These are phyloP conservation scores for Cyphomyrus discorhynchus DNA, from an alignment of 2,113 vertebrate species.

Conservation along the genomic window DNA sequence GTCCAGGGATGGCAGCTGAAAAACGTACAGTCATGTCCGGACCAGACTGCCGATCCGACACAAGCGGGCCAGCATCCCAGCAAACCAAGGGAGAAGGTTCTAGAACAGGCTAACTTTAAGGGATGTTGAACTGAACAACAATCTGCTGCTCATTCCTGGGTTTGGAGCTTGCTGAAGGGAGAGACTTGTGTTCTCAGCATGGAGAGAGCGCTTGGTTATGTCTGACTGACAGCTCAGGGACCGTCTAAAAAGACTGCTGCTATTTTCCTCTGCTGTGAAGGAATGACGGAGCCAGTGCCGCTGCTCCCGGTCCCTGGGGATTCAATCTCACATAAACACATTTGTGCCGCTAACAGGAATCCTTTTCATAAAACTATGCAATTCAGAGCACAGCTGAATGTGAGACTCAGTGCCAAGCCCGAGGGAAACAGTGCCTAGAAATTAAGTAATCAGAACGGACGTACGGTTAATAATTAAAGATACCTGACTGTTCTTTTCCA, in stretches of 20 bases:
- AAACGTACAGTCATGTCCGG: neutral
- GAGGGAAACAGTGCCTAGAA: neutral
- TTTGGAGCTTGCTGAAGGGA: neutral
- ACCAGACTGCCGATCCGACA: neutral
- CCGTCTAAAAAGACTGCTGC: neutral
- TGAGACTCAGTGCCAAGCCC: neutral
- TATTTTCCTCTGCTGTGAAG: neutral
- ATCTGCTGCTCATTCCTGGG: neutral
- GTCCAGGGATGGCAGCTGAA: neutral
- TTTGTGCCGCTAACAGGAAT: neutral
- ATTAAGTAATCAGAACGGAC: neutral
- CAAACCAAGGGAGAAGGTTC: neutral
- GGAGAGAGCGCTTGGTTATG: neutral
- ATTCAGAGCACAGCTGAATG: neutral
- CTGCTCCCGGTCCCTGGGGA: neutral
- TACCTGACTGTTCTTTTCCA: neutral
- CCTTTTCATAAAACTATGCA: neutral
- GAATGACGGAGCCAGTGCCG: neutral
- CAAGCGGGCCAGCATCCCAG: neutral
- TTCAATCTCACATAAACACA: neutral
- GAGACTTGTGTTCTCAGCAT: neutral
- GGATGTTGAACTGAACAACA: neutral
- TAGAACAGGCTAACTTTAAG: neutral
- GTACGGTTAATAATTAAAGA: neutral
- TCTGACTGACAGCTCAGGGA: neutral